Base-by-base conservation (phyloP, 2,888 invertebrate species). In the Carabus problematicus region DNA sequence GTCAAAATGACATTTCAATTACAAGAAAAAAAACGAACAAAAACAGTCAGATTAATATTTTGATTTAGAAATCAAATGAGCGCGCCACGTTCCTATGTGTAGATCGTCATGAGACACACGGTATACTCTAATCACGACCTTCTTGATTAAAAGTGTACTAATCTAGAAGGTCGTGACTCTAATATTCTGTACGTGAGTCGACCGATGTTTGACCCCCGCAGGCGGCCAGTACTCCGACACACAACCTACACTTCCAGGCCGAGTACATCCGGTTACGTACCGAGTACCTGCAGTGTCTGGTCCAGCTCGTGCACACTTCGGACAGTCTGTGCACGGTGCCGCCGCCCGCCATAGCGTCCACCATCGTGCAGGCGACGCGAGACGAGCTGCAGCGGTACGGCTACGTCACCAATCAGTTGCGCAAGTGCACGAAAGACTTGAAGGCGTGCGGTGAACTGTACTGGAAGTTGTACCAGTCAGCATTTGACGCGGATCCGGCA, bases 261-360 rank as follows among this genome's bases (percentile, higher is more conserved):
- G 92, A 93, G 77, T 94, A 91, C 78, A 85, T 91, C 16, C 87
- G 88, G 72, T 85, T 95, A 45, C 86, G 96, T 0, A 90, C 90
- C 0, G 88, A 88, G 76, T 90, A 92, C 76, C 83, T 96, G 4
- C 90, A 92, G 69, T 85, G 85, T 67, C 82, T 89, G 69, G 81
- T 85, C 1, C 89, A 90, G 76, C 81, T 91, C 59, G 81, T 89
- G 18, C 86, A 89, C 72, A 89, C 92, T 0, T 93, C 93, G 75
- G 85, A 87, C 72, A 89, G 92, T 70, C 84, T 94, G 45, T 93
- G 93, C 76, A 93, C 95, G 70, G 94, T 95, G 70, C 97, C 97
- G 39, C 95, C 97, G 45, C 95, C 97, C 0, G 96, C 96, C 0
- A 94, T 96, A 67, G 95, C 97, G 0, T 89, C 91, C 1, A 89